Conservation (phyloP, 2,797 vertebrate genomes). For the Bradypodion pumilum region DNA sequence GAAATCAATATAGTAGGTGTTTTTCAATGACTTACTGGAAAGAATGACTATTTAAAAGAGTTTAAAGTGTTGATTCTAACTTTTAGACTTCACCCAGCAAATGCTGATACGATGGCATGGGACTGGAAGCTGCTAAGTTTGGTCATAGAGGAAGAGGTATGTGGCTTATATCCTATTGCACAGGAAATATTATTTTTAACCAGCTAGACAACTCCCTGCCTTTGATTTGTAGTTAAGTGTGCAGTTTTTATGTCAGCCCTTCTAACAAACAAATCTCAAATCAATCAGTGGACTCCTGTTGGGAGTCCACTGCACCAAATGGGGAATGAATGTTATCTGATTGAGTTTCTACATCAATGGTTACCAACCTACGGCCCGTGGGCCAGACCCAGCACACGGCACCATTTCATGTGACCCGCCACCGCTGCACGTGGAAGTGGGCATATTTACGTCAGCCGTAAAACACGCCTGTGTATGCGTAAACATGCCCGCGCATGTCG, state of each 20-base stretch:
- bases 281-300: not conserved
- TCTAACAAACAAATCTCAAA: not conserved
- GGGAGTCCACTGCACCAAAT: not conserved
- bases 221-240: not conserved
- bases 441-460: too few species aligned
- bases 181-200: not conserved
- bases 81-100: slow-evolving; percentile 88
- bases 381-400: too few species aligned
- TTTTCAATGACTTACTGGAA: not conserved
- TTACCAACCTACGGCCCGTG: too few species aligned
- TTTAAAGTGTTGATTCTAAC: slow-evolving; percentile 36
- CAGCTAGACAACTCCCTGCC: not conserved
- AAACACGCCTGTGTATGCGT: too few species aligned
- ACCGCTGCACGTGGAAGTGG: too few species aligned
- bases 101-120: slow-evolving; percentile 82
- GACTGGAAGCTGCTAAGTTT: slow-evolving; percentile 87
- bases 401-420: too few species aligned
- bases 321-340: not conserved
- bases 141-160: slow-evolving; percentile 86
- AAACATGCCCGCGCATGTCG: too few species aligned
- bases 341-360: not conserved
- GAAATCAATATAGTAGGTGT: not conserved
- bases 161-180: not conserved
- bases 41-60: not conserved
- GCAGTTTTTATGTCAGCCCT: not conserved